Evolutionary conservation across 1,140 invertebrate species (phyloP).

Genomic region (Episyrphus balteatus): DNA sequence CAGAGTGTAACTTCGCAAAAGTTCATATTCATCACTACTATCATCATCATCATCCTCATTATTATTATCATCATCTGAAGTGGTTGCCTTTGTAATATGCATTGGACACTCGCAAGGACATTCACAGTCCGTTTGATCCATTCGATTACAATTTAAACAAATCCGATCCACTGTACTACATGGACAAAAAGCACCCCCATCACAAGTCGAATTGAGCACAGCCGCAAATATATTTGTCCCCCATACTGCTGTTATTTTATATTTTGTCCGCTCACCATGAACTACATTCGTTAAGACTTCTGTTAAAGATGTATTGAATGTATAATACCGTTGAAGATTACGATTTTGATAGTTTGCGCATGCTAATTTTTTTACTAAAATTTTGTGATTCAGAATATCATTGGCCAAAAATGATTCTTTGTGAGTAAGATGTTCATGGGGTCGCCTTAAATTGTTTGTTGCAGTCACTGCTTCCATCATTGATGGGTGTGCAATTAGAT

Average conservation of each 20-base stretch:
- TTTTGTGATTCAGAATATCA: slow-evolving; percentile 74
- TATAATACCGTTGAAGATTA: slow-evolving; percentile 65
- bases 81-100: slow-evolving; percentile 38
- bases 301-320: slow-evolving; percentile 69
- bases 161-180: slow-evolving; percentile 81
- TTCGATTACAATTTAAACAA: slow-evolving; percentile 84
- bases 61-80: slow-evolving; percentile 14
- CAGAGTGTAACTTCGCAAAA: slow-evolving; percentile 25
- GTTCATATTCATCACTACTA: slow-evolving; percentile 7
- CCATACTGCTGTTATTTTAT: slow-evolving; percentile 68
- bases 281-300: slow-evolving; percentile 70
- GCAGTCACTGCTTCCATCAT: slow-evolving; percentile 50
- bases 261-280: slow-evolving; percentile 80
- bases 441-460: slow-evolving; percentile 43
- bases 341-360: slow-evolving; percentile 70
- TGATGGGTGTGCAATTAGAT: slow-evolving; percentile 76
- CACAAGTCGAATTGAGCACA: slow-evolving; percentile 67
- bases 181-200: slow-evolving; percentile 76
- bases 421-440: slow-evolving; percentile 70
- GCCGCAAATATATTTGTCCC: slow-evolving; percentile 81
- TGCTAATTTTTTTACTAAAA: slow-evolving; percentile 69
- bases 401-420: slow-evolving; percentile 76
- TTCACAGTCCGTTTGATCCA: slow-evolving; percentile 91
- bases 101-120: slow-evolving; percentile 89
- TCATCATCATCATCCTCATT: no score